Evolutionary conservation across 2,888 invertebrate species (phyloP), one percentile per base, ranked within the genome.

Genomic region (Choreutis nemorana): DNA sequence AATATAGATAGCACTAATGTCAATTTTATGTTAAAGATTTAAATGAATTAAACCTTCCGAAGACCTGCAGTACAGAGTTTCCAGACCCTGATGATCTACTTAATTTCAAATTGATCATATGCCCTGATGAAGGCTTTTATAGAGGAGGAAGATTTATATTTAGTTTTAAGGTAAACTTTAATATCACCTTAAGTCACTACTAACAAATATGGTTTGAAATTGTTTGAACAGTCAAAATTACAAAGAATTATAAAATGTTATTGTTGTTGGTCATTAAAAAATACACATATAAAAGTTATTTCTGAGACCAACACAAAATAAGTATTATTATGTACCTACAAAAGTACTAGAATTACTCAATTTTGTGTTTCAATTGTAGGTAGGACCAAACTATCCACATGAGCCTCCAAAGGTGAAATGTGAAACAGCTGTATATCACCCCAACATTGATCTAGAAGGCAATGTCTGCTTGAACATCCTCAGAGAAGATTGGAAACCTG

Each of bases 321-420:
- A n/a, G n/a, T n/a, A n/a, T n/a, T n/a, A n/a, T n/a, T 14, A 15
- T 11, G 12, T 5, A 10, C 14, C 6, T 15, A 6, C 5, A 6
- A 18, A 6, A 18, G 18, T 18, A 6, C 18, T 8, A 18, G 18
- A 8, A 6, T 18, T 23, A 5, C 4, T 23, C 5, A 9, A n/a
- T 14, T 29, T 15, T 10, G 24, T 24, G 32, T 14, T 32, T 14
- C 29, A 23, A 32, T 55, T 56, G 11, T 50, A 81, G 81, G 93
- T 98, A 59, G 95, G 96, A 46, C 94, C 94, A 55, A 96, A 93
- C 73, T 98, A 98, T 77, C 97, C 97, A 15, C 97, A 97, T 58
- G 97, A 97, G 68, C 96, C 97, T 24, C 97, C 97, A 11, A 98
- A 98, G 81, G 97, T 98, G 16, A 97, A 97, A 75, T 97, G 97